A percentile compares a stretch with the other conserved stretches of the same genome.
Evolutionary conservation across 1,140 invertebrate species (phyloP).

Genomic region (Cotesia chilonis): DNA sequence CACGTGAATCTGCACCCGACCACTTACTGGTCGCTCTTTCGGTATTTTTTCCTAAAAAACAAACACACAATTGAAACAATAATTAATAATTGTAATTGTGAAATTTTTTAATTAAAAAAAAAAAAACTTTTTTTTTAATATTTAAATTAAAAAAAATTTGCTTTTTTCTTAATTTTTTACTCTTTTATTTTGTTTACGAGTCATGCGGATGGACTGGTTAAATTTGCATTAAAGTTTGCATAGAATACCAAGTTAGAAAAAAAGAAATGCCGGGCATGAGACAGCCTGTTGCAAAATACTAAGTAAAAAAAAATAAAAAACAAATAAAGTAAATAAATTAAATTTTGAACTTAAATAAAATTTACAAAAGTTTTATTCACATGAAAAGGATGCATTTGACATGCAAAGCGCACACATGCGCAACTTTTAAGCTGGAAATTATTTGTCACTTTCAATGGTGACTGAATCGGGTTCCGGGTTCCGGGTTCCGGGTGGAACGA

Average conservation of each 20-base stretch:
- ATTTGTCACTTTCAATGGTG: conserved; percentile 3
- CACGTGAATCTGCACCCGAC: conserved; percentile 84
- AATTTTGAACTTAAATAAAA: conserved; percentile 14
- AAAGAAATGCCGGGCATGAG: conserved; percentile 20
- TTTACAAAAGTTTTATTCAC: not conserved
- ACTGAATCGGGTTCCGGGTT: not conserved
- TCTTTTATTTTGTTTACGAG: not conserved
- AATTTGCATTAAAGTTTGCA: conserved; percentile 28
- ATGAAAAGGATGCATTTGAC: conserved; percentile 21
- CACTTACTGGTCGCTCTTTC: conserved; percentile 77
- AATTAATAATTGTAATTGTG: no score
- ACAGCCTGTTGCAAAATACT: conserved; percentile 3
- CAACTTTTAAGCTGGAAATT: conserved; percentile 8
- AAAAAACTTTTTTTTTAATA: no score
- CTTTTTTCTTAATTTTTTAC: not conserved
- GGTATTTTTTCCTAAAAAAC: conserved; percentile 75
- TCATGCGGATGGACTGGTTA: conserved; percentile 13
- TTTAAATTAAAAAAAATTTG: no score
- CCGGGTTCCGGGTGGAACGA: conserved; percentile 26
- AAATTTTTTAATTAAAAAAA: no score
- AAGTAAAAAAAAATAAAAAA: conserved; percentile 22
- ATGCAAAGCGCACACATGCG: conserved; percentile 22
- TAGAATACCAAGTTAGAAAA: not conserved
- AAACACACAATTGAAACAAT: no score
- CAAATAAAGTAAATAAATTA: not conserved